Base-by-base conservation (phyloP, 2,888 invertebrate species). In the Branchipolynoe longqiensis region DNA sequence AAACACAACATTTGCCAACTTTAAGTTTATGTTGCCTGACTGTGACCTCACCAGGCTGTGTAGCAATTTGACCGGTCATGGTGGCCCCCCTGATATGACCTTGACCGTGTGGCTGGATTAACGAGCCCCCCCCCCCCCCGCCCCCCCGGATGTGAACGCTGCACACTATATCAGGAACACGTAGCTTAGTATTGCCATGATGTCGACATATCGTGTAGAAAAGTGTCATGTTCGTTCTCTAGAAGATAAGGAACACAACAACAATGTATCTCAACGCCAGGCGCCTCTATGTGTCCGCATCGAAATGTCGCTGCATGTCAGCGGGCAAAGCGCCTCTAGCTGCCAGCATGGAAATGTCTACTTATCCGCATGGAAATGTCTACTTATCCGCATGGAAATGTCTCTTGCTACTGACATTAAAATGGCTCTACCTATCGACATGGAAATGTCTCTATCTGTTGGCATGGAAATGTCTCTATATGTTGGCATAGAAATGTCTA, bases 111-210 rank as follows among this genome's bases (percentile, higher is more conserved):
- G n/a, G 56, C n/a, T 56, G 56, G 25, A 14, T 22, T 3, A 56
- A n/a, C 56, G 25, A 1, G 56, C 22, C 56, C 22, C 56, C 56
- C 25, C 25, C 28, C 62, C 62, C 31, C 31, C 28, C 25, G 56
- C 56, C 25, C 22, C 56, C 22, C 3, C 56, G 56, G 56, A 56
- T 31, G 25, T 62, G 25, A 62, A 14, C 25, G 31, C 25, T 25
- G 31, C 25, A 62, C n/a, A 38, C 38, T 69, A 69, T 69, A 69
- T 69, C 69, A 69, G 69, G 69, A 69, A 69, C 69, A 69, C 69
- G 38, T 69, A 69, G 69, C 69, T 41, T 78, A 78, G 78, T 31
- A n/a, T 78, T 18, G 78, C 78, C 54, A 78, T 78, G 78, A 78
- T 78, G 54, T 78, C 25, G 54, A 78, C 78, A 78, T 78, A 78